Percentiles rank a stretch among this genome's conserved stretches.
Conservation (phyloP, 2,888 invertebrate genomes). For the Drosophila diplacantha region DNA sequence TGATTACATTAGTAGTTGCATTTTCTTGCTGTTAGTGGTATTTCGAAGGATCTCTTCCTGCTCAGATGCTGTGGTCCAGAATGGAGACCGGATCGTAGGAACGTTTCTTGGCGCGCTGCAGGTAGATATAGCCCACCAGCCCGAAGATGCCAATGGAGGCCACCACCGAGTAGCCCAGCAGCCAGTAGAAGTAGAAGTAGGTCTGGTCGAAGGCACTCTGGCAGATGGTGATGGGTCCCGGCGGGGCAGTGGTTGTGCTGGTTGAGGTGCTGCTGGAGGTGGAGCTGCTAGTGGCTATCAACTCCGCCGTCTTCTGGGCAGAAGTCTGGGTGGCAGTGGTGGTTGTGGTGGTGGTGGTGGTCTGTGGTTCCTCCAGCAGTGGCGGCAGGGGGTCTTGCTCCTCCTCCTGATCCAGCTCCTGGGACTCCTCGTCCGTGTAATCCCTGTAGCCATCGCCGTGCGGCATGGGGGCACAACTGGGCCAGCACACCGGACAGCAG, state of each 20-base stretch:
- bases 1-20: conserved; percentile 15
- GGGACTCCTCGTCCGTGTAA: conserved; percentile 11
- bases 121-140: conserved; percentile 53
- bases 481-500: conserved; percentile 77
- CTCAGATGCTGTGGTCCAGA: conserved; percentile 75
- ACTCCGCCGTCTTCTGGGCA: background rate
- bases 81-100: conserved; percentile 76
- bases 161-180: conserved; percentile 17
- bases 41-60: conserved; percentile 11
- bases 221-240: conserved; percentile 5
- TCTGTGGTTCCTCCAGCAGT: conserved; percentile 10
- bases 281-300: background rate
- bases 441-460: conserved; percentile 48
- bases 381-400: conserved; percentile 17
- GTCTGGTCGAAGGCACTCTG: conserved; percentile 48
- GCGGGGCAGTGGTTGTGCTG: conserved; percentile 14
- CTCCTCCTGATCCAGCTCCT: background rate
- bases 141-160: conserved; percentile 1
- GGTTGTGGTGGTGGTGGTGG: conserved; percentile 2
- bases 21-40: conserved; percentile 11
- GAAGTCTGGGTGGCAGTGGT: background rate
- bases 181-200: conserved; percentile 28
- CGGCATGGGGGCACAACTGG: conserved; percentile 70
- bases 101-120: conserved; percentile 73
- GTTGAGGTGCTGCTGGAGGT: conserved; percentile 15